Evolutionary conservation across 2,888 invertebrate genomes (phyloP).

Genomic region (Malthinus flaveolus): DNA sequence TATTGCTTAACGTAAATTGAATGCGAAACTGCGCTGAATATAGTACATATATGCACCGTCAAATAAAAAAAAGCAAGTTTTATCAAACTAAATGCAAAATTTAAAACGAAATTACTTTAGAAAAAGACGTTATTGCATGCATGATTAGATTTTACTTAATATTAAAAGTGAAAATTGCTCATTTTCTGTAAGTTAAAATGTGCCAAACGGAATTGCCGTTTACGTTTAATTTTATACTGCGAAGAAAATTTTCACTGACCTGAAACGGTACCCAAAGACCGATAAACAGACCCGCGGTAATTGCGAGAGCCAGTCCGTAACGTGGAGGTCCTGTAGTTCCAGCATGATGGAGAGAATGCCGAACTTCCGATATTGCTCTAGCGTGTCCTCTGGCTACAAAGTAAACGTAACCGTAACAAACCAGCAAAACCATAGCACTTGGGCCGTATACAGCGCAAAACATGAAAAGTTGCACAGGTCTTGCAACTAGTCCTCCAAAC

Average conservation of each 20-base stretch:
- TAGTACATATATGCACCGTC: too few species aligned
- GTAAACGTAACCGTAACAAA: slow-evolving; percentile 67
- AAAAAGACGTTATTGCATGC: too few species aligned
- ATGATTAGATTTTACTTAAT: too few species aligned
- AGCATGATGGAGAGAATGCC: slow-evolving; percentile 58
- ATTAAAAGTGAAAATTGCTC: too few species aligned
- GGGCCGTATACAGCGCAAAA: slow-evolving; percentile 65
- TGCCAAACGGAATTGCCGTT: too few species aligned
- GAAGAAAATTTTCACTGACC: slow-evolving; percentile 44
- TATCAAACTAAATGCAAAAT: too few species aligned
- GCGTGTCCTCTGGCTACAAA: slow-evolving; percentile 66
- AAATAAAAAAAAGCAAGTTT: too few species aligned
- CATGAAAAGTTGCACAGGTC: slow-evolving; percentile 61
- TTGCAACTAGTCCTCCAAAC: slow-evolving; percentile 57
- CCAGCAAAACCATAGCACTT: slow-evolving; percentile 60
- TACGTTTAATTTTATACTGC: too few species aligned
- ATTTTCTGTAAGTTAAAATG: too few species aligned
- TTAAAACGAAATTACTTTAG: too few species aligned
- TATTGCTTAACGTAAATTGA: too few species aligned
- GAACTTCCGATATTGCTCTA: slow-evolving; percentile 64
- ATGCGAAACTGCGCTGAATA: too few species aligned
- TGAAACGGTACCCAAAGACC: slow-evolving; percentile 66
- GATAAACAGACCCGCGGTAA: slow-evolving; percentile 65
- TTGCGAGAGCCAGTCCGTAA: slow-evolving; percentile 64
- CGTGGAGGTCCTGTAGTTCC: slow-evolving; percentile 52